Evolutionary conservation across 2,797 vertebrate genomes (phyloP).

Genomic region (Sebastes minor): DNA sequence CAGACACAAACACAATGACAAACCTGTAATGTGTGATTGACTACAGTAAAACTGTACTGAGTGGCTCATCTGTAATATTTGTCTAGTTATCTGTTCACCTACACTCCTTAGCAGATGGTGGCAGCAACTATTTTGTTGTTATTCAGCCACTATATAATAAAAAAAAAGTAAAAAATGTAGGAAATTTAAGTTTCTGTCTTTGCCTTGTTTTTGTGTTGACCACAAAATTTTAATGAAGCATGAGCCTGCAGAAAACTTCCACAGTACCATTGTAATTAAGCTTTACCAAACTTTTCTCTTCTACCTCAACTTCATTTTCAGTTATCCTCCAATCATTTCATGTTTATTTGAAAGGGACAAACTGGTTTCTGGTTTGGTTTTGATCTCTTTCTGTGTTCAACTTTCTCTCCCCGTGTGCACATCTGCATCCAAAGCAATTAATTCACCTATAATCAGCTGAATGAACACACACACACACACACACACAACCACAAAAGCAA

Average conservation of each 20-base stretch:
- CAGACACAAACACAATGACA: neutral
- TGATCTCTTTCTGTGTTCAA: neutral
- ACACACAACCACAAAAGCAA: neutral
- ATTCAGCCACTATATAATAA: neutral
- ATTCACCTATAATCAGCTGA: constrained; percentile 12
- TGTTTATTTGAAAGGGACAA: neutral
- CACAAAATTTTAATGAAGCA: constrained; percentile 26
- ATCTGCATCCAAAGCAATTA: constrained; percentile 12
- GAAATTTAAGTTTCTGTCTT: neutral
- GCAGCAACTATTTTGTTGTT: neutral
- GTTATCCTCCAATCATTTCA: neutral
- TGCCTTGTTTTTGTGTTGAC: neutral
- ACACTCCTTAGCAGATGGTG: neutral
- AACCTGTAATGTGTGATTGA: neutral
- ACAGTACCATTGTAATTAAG: neutral
- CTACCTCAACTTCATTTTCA: neutral
- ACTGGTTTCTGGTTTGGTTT: neutral
- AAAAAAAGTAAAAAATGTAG: neutral
- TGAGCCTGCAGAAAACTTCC: neutral
- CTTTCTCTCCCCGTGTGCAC: neutral
- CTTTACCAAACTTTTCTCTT: neutral
- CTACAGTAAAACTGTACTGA: neutral
- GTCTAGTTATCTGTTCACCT: neutral
- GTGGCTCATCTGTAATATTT: neutral
- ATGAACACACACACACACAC: neutral